Percentiles rank a stretch among this genome's conserved stretches.
Conservation (phyloP, 2,888 invertebrate species). For the Geotrupes spiniger region DNA sequence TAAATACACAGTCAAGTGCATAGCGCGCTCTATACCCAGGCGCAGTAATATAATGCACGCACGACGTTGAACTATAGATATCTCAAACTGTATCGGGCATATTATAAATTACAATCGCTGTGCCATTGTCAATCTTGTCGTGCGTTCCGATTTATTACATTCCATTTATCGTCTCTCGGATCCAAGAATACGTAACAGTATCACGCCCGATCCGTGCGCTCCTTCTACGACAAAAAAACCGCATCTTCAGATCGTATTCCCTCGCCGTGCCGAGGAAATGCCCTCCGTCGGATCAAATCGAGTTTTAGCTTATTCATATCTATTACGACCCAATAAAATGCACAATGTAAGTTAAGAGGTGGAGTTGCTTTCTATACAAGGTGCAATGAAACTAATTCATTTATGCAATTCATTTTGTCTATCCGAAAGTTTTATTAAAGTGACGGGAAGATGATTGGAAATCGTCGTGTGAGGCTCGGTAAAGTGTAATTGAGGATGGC, state of each 20-base stretch:
- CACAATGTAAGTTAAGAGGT: too few relatives aligned
- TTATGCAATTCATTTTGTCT: too few relatives aligned
- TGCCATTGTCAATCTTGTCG: constrained; percentile 17
- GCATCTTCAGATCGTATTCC: background rate
- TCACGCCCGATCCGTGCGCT: background rate
- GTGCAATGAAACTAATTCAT: too few relatives aligned
- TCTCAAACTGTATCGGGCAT: constrained; percentile 9
- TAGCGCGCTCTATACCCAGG: background rate
- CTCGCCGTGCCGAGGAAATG: background rate
- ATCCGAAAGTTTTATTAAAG: too few relatives aligned
- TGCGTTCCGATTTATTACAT: constrained; percentile 15
- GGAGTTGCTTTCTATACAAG: too few relatives aligned
- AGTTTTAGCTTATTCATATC: constrained; percentile 1
- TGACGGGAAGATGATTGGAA: too few relatives aligned
- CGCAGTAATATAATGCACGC: constrained; percentile 6
- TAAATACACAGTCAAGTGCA: background rate
- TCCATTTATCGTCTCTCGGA: constrained; percentile 6
- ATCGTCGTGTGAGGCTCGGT: too few relatives aligned
- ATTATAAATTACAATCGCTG: constrained; percentile 16
- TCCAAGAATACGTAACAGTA: constrained; percentile 3
- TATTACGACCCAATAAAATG: too few relatives aligned
- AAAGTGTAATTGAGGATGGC: too few relatives aligned
- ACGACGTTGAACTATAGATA: constrained; percentile 20
- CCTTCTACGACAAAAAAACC: background rate
- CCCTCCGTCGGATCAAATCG: background rate